Conservation (phyloP, 2,113 vertebrate genomes). For the Galbula dea region DNA sequence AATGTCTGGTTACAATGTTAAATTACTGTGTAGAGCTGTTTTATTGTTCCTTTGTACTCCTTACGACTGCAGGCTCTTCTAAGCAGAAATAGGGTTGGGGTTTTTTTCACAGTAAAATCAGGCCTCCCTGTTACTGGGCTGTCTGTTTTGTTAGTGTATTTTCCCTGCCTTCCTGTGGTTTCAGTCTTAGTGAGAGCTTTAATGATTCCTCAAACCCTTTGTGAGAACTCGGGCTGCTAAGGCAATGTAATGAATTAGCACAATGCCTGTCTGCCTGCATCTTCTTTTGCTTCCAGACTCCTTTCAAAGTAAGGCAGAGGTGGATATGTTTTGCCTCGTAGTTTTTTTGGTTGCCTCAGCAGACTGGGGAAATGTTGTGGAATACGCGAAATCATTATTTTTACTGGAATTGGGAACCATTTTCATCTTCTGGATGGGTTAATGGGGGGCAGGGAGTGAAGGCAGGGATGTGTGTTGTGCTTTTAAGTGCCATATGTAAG, state of each 20-base stretch:
- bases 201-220: neutral
- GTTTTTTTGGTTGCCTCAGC: neutral
- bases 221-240: neutral
- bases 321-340: neutral
- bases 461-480: neutral
- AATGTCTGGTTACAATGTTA: neutral
- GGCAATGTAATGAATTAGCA: neutral
- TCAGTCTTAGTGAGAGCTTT: neutral
- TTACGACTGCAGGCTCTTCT: neutral
- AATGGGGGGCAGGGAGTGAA: neutral
- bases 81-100: neutral
- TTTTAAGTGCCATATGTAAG: neutral
- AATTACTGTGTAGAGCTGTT: neutral
- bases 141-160: neutral
- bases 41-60: neutral
- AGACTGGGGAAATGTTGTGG: neutral
- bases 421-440: neutral
- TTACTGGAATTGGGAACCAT: neutral
- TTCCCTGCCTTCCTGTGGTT: neutral
- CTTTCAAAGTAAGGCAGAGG: neutral
- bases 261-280: neutral
- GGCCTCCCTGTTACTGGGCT: neutral
- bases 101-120: fast-evolving
- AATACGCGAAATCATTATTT: neutral
- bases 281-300: neutral